phyloP scores from a whole-genome alignment of 2,797 vertebrate genomes.

The Gymnodraco acuticeps region DNA sequence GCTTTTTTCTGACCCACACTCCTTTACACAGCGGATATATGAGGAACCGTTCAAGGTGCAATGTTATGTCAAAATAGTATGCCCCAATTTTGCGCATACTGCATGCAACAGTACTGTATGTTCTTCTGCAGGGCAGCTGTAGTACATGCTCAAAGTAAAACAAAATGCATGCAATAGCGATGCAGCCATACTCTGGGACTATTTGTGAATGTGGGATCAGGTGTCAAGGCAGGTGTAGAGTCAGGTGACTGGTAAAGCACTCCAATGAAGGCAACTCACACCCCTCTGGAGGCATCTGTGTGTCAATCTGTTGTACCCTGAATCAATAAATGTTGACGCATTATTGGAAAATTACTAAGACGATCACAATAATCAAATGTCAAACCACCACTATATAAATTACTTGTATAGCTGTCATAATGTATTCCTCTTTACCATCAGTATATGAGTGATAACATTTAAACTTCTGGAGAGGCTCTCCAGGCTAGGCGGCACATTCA shows the following conservation, averaged over 20 bases:
- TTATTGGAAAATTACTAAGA: slow-evolving; percentile 35
- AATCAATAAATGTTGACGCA: slow-evolving; percentile 29
- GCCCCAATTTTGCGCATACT: too few relatives aligned
- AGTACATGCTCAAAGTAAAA: too few relatives aligned
- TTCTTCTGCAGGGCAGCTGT: too few relatives aligned
- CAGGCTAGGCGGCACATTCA: slow-evolving; percentile 13
- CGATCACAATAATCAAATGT: slow-evolving; percentile 35
- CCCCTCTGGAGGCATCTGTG: background rate
- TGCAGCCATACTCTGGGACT: background rate
- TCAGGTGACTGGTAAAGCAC: background rate
- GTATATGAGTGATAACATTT: slow-evolving; percentile 27
- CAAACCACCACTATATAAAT: slow-evolving; percentile 3
- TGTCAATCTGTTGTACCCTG: background rate
- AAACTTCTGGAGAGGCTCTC: slow-evolving; percentile 21
- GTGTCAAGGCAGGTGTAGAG: slow-evolving; percentile 1
- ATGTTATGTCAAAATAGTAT: too few relatives aligned
- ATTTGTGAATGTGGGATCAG: background rate
- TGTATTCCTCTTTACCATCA: slow-evolving; percentile 34
- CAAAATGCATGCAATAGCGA: too few relatives aligned
- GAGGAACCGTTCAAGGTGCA: too few relatives aligned
- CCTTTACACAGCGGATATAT: background rate
- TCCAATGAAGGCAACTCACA: background rate
- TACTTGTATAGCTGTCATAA: slow-evolving; percentile 25
- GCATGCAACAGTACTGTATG: too few relatives aligned
- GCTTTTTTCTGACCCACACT: background rate